Base-by-base conservation (phyloP, 1,140 invertebrate genomes). In the Phocides pigmalion region DNA sequence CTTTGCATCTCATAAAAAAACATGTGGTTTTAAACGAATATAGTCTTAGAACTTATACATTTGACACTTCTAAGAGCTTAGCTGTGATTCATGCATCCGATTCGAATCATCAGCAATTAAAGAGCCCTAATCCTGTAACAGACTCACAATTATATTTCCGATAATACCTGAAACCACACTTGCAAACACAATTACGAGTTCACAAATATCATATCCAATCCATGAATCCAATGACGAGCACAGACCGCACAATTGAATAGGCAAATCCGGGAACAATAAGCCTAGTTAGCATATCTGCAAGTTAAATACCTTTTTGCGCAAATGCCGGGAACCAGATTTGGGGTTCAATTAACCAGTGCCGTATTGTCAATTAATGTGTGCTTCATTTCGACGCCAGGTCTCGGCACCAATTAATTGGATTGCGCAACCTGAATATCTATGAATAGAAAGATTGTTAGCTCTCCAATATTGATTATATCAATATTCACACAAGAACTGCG, bases 211-310 rank as follows among this genome's bases (percentile, higher is more conserved):
- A 53, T 53, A 39, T 37, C 28, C 28, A 39, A 53, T 53, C 28
- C 28, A 53, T 39, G 50, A 53, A 15, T 14, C n/a, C 28, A 32
- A 35, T 17, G 51, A 22, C 51, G 19, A 20, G 42, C 51, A 32
- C 19, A 41, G 35, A 3, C 25, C 25, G 22, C 49, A 54, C 35
- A 54, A 42, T 54, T 54, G 51, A 54, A 54, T 54, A 54, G 51
- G 20, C 25, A 37, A 16, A 22, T 22, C 19, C 11, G n/a, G 8
- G 51, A 54, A 54, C 51, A 54, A 54, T 54, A 41, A 54, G 51
- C 35, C 50, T 62, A 32, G 58, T 50, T 62, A 62, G 58, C 58
- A 62, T 49, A 49, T 49, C 28, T 44, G 58, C 44, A 62, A 49
- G 28, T 41, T 62, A 47, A 62, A 47, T 59, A 28, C 58, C 58